Percentiles rank a stretch among this genome's conserved stretches.
These are phyloP conservation scores for Epinotia nisella DNA, from an alignment of 2,888 invertebrate species.

Conservation along the genomic window DNA sequence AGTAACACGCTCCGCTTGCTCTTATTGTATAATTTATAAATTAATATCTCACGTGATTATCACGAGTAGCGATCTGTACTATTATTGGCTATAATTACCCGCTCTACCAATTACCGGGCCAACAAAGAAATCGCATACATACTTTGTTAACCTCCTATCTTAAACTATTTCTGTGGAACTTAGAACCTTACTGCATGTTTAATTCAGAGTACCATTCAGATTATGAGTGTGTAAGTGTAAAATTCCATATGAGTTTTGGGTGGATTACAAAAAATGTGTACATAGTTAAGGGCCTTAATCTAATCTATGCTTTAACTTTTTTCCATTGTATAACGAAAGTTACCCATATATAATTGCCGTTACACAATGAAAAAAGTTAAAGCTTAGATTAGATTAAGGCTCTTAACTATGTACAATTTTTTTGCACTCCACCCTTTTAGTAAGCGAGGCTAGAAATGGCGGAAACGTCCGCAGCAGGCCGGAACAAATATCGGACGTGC, in stretches of 20 bases:
- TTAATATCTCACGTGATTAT: constrained; percentile 53
- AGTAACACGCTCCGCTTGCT: constrained; percentile 18
- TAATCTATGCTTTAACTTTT: too few relatives aligned
- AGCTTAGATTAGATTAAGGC: too few relatives aligned
- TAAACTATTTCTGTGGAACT: constrained; percentile 50
- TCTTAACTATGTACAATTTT: too few relatives aligned
- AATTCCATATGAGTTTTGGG: constrained; percentile 3
- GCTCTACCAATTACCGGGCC: constrained; percentile 48
- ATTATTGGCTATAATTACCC: constrained; percentile 55
- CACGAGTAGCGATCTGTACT: constrained; percentile 53
- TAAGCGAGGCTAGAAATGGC: constrained; percentile 16
- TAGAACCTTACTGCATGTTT: background rate
- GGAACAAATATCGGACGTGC: background rate
- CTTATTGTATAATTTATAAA: constrained; percentile 30
- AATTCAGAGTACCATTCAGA: constrained; percentile 16
- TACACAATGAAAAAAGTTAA: too few relatives aligned
- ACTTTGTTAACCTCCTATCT: constrained; percentile 54
- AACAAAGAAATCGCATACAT: constrained; percentile 54
- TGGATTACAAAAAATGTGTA: too few relatives aligned
- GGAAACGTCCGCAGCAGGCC: background rate
- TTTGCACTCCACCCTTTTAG: too few relatives aligned
- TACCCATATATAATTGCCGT: too few relatives aligned
- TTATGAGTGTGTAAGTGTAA: background rate
- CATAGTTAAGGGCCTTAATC: too few relatives aligned
- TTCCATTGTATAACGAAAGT: too few relatives aligned